Percentiles rank a stretch among this genome's conserved stretches.
Evolutionary conservation across 2,888 invertebrate species (phyloP).

Genomic region (Labia minor): DNA sequence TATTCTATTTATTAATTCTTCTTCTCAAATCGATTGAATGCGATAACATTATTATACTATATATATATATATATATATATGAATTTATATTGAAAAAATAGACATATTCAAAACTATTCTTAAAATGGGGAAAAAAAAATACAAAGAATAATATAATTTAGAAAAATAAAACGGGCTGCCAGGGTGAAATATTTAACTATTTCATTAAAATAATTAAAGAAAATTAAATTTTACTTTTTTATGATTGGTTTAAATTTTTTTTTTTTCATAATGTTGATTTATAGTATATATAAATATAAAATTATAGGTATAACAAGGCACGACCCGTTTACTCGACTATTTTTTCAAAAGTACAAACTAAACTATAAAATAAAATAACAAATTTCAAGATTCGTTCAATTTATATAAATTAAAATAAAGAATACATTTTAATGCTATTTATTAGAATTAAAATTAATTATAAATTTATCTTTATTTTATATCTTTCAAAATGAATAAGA

Average conservation of each 20-base stretch:
- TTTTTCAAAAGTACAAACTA: neutral
- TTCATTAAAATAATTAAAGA: neutral
- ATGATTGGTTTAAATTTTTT: neutral
- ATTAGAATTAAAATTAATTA: too few relatives aligned
- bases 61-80: too few relatives aligned
- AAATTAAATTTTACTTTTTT: neutral
- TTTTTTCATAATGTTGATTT: neutral
- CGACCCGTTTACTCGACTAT: neutral
- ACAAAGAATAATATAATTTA: neutral
- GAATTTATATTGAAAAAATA: too few relatives aligned
- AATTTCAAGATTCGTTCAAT: neutral
- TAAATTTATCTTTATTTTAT: too few relatives aligned
- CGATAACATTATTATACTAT: neutral
- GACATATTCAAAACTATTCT: too few relatives aligned
- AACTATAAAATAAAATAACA: neutral
- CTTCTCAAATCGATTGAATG: neutral
- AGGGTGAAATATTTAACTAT: neutral
- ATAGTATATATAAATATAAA: neutral
- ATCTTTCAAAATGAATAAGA: too few relatives aligned
- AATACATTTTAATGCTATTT: neutral
- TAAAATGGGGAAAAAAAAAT: neutral
- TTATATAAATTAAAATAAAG: neutral
- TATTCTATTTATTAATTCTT: neutral
- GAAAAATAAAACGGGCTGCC: neutral
- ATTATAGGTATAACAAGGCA: neutral